phyloP scores from a whole-genome alignment of 2,888 invertebrate genomes.

The Drosophila picticornis region DNA sequence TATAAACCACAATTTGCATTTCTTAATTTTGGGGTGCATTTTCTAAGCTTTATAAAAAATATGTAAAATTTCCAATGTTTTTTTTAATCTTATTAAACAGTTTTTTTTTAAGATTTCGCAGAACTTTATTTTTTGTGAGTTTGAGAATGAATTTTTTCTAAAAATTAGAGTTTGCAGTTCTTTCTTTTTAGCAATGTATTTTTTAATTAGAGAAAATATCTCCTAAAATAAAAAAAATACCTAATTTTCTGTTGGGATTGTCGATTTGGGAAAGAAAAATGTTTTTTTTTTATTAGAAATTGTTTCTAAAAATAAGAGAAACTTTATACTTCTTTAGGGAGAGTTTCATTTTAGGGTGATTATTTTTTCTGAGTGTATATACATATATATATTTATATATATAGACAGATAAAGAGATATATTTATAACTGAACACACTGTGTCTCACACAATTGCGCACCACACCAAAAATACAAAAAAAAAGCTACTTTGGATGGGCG shows the following conservation, averaged over 20 bases:
- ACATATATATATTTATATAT: background rate
- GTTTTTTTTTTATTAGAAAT: background rate
- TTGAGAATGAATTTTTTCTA: background rate
- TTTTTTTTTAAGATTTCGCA: background rate
- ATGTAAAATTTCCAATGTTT: background rate
- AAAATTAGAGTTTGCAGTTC: background rate
- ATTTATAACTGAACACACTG: constrained; percentile 38
- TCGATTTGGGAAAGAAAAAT: background rate
- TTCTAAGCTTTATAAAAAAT: background rate
- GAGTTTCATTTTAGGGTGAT: background rate
- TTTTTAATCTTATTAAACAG: background rate
- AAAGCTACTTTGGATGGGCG: constrained; percentile 84
- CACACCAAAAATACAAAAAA: constrained; percentile 20
- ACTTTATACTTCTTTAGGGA: background rate
- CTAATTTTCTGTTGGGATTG: background rate
- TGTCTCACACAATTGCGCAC: constrained; percentile 49
- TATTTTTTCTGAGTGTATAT: constrained; percentile 17
- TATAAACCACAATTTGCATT: background rate
- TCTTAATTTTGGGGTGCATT: accelerated
- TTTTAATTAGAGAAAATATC: background rate
- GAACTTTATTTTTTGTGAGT: background rate
- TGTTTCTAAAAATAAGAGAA: background rate
- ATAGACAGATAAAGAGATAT: constrained; percentile 20
- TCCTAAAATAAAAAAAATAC: background rate
- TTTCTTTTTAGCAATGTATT: background rate